Conservation (phyloP, 2,113 vertebrate species). For the Podilymbus podiceps region DNA sequence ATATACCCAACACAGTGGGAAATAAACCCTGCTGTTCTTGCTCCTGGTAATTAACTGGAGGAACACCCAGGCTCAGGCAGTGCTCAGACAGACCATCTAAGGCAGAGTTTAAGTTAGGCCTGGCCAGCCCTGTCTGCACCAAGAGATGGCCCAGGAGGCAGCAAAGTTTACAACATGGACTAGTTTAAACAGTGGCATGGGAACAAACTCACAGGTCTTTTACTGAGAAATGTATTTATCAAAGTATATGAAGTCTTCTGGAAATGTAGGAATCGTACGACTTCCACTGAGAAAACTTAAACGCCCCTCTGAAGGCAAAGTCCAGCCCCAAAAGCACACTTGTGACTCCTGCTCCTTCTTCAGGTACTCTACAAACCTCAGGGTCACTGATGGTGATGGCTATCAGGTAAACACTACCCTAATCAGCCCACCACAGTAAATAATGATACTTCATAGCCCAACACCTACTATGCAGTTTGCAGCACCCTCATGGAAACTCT, state of each 20-base stretch:
- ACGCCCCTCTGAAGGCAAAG: fast-evolving
- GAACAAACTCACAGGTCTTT: neutral
- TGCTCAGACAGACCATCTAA: neutral
- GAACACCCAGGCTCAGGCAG: neutral
- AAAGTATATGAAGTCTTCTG: neutral
- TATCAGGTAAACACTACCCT: neutral
- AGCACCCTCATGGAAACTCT: neutral
- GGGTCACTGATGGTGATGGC: neutral
- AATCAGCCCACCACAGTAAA: neutral
- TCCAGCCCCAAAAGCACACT: neutral
- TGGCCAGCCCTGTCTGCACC: neutral
- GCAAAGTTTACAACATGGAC: neutral
- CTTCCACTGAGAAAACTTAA: neutral
- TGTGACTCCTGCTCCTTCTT: neutral
- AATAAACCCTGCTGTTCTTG: neutral
- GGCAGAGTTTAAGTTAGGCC: neutral
- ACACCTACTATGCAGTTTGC: neutral
- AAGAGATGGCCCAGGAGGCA: neutral
- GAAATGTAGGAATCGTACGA: neutral
- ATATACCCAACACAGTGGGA: neutral
- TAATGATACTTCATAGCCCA: neutral
- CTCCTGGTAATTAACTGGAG: neutral
- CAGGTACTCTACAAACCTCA: neutral
- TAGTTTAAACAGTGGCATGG: neutral
- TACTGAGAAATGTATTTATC: neutral